phyloP scores from a whole-genome alignment of 2,113 vertebrate species.

The Regulus satrapa region DNA sequence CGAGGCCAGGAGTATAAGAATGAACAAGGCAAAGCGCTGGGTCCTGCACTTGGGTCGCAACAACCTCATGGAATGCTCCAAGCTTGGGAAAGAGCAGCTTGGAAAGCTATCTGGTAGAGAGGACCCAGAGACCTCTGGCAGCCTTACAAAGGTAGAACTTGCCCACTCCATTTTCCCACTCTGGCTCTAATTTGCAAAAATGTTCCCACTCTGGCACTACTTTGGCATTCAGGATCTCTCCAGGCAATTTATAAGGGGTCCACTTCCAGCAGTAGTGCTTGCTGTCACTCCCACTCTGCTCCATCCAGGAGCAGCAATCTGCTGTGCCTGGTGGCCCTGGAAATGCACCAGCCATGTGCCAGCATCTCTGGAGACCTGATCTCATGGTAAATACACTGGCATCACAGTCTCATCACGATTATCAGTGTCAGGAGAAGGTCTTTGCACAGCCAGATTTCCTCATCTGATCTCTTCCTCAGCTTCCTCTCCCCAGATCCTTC shows the following conservation, averaged over 20 bases:
- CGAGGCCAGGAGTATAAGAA: fast-evolving
- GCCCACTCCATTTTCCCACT: fast-evolving
- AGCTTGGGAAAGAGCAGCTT: background rate
- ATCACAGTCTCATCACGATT: background rate
- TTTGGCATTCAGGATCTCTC: background rate
- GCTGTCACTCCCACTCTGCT: background rate
- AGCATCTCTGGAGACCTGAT: background rate
- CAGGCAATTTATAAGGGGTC: background rate
- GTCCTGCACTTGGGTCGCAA: background rate
- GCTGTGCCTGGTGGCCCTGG: background rate
- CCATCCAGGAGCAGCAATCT: background rate
- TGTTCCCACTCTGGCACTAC: background rate
- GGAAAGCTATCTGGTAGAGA: background rate
- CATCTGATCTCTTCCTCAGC: no score
- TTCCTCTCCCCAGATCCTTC: background rate
- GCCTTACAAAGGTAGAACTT: background rate
- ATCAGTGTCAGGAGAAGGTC: background rate
- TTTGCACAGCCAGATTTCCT: background rate
- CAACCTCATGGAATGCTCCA: background rate
- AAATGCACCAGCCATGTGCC: fast-evolving
- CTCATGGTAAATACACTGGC: background rate
- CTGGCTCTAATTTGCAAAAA: background rate
- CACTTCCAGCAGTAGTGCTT: background rate
- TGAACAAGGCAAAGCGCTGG: fast-evolving
- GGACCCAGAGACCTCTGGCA: background rate